A percentile compares a stretch with the other conserved stretches of the same genome.
These are phyloP conservation scores for Xenopus tropicalis DNA, from an alignment of 2,113 vertebrate species.

Conservation along the genomic window DNA sequence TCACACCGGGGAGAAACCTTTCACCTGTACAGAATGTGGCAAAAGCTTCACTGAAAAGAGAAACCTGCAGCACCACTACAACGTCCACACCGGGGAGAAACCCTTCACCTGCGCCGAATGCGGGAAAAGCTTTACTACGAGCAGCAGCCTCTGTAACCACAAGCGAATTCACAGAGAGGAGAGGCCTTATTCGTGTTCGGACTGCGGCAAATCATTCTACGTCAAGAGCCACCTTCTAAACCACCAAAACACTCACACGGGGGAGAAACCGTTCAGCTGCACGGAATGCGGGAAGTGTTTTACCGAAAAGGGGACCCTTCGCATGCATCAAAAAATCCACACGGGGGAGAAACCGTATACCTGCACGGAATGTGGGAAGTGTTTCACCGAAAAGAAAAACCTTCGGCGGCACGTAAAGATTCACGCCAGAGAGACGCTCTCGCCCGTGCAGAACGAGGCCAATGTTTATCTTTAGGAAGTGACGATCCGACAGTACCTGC, in stretches of 20 bases:
- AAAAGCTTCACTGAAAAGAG: neutral
- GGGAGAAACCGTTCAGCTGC: neutral
- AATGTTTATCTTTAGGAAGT: too few species aligned
- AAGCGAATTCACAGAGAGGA: neutral
- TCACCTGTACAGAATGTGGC: constrained; percentile 7
- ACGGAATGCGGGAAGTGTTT: constrained; percentile 9
- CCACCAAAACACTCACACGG: constrained; percentile 5
- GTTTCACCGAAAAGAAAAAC: neutral
- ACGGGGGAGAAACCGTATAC: neutral
- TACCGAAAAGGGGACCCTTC: neutral
- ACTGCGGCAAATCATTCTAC: neutral
- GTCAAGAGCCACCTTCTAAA: neutral
- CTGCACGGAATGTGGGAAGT: neutral
- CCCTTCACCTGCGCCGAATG: neutral
- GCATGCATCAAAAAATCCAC: neutral
- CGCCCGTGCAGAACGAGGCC: too few species aligned
- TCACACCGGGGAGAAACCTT: neutral
- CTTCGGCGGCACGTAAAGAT: neutral
- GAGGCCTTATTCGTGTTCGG: neutral
- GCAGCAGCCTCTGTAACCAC: neutral
- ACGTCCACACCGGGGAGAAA: neutral
- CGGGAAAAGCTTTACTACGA: neutral
- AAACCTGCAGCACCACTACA: neutral
- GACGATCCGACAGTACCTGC: too few species aligned
- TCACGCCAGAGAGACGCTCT: neutral